Conservation (phyloP, 2,113 vertebrate genomes). For the Gallinago paraguaiae region DNA sequence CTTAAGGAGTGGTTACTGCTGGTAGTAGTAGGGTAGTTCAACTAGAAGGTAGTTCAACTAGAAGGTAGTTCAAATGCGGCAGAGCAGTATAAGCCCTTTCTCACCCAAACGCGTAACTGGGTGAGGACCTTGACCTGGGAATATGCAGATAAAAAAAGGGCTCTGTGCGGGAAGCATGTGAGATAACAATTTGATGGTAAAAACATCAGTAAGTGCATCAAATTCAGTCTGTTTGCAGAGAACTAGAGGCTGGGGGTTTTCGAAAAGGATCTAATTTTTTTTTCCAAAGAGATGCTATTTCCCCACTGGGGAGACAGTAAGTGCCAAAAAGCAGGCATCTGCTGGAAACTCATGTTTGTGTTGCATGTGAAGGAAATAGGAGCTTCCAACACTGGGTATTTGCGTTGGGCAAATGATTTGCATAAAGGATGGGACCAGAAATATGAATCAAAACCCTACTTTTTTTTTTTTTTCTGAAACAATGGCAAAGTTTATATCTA, state of each 20-base stretch:
- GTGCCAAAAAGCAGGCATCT: background rate
- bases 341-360: background rate
- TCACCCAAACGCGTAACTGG: background rate
- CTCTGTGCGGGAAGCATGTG: background rate
- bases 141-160: accelerated
- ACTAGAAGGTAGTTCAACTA: background rate
- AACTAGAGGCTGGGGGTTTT: background rate
- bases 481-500: conserved; percentile 33
- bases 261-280: background rate
- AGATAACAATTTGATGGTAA: background rate
- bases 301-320: background rate
- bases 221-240: background rate
- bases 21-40: too few species aligned
- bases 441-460: background rate
- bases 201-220: background rate
- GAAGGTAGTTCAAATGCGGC: background rate
- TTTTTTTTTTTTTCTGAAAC: background rate
- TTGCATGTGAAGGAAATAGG: background rate
- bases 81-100: background rate
- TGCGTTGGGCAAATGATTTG: background rate
- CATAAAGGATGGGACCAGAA: background rate
- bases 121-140: background rate
- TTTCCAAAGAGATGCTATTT: background rate
- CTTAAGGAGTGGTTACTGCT: background rate
- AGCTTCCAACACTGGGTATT: background rate